Conservation (phyloP, 2,113 vertebrate species). For the Otolemur garnettii region DNA sequence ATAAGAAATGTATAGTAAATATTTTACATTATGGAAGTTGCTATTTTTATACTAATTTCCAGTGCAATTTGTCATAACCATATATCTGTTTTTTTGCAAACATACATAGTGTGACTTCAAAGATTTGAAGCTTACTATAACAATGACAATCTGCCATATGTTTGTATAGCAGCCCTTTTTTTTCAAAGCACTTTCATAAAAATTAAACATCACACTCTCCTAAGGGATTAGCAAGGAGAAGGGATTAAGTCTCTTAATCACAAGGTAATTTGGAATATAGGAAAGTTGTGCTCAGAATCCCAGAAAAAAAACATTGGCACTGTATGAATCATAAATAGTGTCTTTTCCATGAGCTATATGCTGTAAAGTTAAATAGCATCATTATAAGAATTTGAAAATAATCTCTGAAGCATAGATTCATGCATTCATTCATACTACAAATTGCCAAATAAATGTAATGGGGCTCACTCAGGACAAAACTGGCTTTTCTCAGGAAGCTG, state of each 20-base stretch:
- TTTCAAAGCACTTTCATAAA: conserved; percentile 55
- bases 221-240: neutral
- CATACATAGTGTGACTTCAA: conserved; percentile 35
- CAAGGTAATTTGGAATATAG: neutral
- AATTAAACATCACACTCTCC: neutral
- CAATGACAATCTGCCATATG: conserved; percentile 36
- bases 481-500: neutral
- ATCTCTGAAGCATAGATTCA: conserved; percentile 70
- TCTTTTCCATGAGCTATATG: neutral
- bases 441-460: neutral
- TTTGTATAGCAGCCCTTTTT: conserved; percentile 41
- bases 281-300: neutral
- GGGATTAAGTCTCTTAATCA: neutral
- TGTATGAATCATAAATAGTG: neutral
- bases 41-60: conserved; percentile 66
- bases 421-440: conserved; percentile 61
- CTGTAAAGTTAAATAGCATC: neutral
- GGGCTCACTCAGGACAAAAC: neutral
- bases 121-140: conserved; percentile 39
- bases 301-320: neutral
- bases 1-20: conserved; percentile 57
- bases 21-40: conserved; percentile 47
- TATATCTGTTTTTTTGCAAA: conserved; percentile 62
- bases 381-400: neutral
- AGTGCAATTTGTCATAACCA: conserved; percentile 33